A percentile compares a stretch with the other conserved stretches of the same genome.
These are phyloP conservation scores for Pholis gunnellus DNA, from an alignment of 2,113 vertebrate species.

Conservation along the genomic window DNA sequence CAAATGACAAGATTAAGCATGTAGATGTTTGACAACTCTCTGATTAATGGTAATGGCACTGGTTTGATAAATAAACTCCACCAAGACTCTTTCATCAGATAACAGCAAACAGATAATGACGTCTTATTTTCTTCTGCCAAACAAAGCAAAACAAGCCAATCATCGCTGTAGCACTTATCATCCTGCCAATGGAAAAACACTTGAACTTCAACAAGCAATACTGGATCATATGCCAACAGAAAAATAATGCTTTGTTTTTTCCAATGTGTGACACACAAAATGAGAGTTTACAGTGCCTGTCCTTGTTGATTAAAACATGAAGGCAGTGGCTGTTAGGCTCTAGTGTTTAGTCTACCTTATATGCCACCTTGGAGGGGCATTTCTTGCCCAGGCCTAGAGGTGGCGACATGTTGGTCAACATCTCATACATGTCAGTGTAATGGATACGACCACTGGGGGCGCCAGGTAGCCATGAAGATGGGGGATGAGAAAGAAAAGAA, in stretches of 20 bases:
- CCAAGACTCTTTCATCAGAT: constrained; percentile 17
- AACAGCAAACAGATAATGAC: constrained; percentile 46
- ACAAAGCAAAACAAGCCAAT: constrained; percentile 72
- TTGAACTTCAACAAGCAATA: constrained; percentile 57
- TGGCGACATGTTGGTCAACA: constrained; percentile 99
- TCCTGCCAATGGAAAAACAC: constrained; percentile 45
- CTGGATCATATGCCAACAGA: constrained; percentile 50
- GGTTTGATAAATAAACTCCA: constrained; percentile 34
- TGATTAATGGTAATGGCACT: not conserved
- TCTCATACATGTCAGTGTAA: constrained; percentile 99
- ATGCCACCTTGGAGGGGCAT: constrained; percentile 99
- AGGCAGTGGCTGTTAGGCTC: constrained; percentile 34
- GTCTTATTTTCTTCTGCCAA: constrained; percentile 42
- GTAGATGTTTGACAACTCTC: constrained; percentile 55
- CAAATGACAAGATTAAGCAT: constrained; percentile 45
- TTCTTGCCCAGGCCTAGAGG: constrained; percentile 99
- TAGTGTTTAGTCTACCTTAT: constrained; percentile 91
- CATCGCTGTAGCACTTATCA: constrained; percentile 34
- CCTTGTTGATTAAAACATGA: constrained; percentile 29
- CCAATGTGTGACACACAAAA: constrained; percentile 59
- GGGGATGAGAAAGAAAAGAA: constrained; percentile 63
- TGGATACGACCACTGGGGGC: constrained; percentile 97
- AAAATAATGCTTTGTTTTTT: constrained; percentile 40
- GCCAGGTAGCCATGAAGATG: constrained; percentile 70
- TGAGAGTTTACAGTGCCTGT: constrained; percentile 27